Base-by-base conservation (phyloP, 2,797 vertebrate genomes). In the Tenualosa ilisha region DNA sequence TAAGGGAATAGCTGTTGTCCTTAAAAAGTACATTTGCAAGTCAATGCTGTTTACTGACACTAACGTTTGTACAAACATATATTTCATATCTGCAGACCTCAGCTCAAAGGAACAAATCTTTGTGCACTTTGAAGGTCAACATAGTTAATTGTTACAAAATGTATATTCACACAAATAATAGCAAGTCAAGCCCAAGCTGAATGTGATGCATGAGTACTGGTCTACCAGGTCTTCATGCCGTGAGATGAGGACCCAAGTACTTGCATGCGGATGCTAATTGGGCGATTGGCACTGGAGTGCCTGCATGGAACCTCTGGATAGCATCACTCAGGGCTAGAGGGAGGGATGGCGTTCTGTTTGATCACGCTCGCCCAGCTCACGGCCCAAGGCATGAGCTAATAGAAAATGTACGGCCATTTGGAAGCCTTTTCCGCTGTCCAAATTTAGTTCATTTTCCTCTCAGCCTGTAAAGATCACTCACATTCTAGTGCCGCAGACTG, bases 191-290 rank as follows among this genome's bases (percentile, higher is more conserved):
- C 68, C 82, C 86, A 84, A 89, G 89, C 88, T 84, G 82, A 81
- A 83, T 85, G 37, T 83, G 82, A 88, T 26, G 17, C 84, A 81
- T 86, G 86, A 86, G 86, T 63, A 43, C 81, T 8, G 61, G 88
- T 46, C 84, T 81, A 82, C 85, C 81, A 85, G 93, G 93, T 93
- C 93, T 94, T 94, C 93, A 93, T 89, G 81, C 86, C 86, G 61
- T 85, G 85, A 88, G 87, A 83, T 88, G 90, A 89, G 81, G 87
- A 82, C 85, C 22, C 24, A 90, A 91, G 86, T 87, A 85, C 90
- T 91, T 84, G 83, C 88, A 88, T 82, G 84, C 86, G 79, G 85
- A 87, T 84, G 63, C 81, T 88, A 92, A 91, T 89, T 90, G 85
- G 88, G 40, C 84, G 84, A 88, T 88, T 91, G 88, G 86, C 88